Evolutionary conservation across 2,888 invertebrate species (phyloP).

Genomic region (Polylopha cassiicola): DNA sequence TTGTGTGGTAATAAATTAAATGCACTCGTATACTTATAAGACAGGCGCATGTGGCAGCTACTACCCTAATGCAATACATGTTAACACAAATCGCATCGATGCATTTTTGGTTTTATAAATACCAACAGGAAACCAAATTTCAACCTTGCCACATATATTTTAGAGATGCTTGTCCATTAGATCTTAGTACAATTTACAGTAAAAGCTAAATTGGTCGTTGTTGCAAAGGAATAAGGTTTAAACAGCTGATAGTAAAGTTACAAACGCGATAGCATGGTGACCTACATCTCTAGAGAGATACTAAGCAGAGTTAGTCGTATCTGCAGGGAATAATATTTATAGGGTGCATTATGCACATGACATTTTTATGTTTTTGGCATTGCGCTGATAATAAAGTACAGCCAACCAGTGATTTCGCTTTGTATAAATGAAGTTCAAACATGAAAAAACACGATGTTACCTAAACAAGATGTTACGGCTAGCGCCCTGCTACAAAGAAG

Average conservation of each 20-base stretch:
- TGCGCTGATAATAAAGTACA: conserved; percentile 54
- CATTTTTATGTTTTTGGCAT: conserved; percentile 73
- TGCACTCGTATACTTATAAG: conserved; percentile 48
- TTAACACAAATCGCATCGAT: conserved; percentile 51
- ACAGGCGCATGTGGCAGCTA: conserved; percentile 58
- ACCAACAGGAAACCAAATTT: conserved; percentile 18
- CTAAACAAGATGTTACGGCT: too few species aligned
- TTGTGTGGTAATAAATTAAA: conserved; percentile 61
- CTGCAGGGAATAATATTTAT: conserved; percentile 72
- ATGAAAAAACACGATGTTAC: too few species aligned
- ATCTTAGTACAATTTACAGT: neutral
- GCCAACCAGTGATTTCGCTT: conserved; percentile 43
- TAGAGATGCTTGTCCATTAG: conserved; percentile 21
- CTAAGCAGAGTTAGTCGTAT: conserved; percentile 60
- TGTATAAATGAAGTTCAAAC: too few species aligned
- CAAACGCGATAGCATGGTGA: conserved; percentile 56
- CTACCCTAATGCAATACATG: conserved; percentile 59
- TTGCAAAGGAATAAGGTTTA: conserved; percentile 33
- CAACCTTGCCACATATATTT: conserved; percentile 6
- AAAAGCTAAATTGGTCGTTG: conserved; percentile 39
- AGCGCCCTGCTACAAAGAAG: too few species aligned
- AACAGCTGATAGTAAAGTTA: conserved; percentile 30
- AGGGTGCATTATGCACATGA: conserved; percentile 73
- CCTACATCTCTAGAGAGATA: conserved; percentile 72
- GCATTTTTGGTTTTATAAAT: conserved; percentile 28